These are phyloP conservation scores for Hirundo rustica DNA, from an alignment of 2,797 vertebrate genomes.

Conservation along the genomic window DNA sequence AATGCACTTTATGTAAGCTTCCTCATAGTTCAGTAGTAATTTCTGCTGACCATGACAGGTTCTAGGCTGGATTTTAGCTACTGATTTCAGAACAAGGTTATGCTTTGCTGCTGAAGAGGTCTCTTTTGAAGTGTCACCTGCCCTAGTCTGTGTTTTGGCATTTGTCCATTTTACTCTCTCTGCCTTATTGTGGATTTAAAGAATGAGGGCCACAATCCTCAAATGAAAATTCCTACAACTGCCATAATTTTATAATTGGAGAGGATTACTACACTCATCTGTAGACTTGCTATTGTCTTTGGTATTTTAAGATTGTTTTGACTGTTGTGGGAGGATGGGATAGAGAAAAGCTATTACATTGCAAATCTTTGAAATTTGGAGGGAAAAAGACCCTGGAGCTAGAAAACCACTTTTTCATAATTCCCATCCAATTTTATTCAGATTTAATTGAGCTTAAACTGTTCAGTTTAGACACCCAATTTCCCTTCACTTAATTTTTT, in stretches of 20 bases:
- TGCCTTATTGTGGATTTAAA: not conserved
- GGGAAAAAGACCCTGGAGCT: not conserved
- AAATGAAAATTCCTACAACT: not conserved
- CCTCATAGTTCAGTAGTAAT: not conserved
- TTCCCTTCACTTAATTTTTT: not conserved
- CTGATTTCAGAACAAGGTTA: not conserved
- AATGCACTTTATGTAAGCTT: not conserved
- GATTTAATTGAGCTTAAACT: not conserved
- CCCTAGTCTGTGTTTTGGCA: not conserved
- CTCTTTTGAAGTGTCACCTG: not conserved
- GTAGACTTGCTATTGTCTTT: not conserved
- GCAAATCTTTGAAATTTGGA: not conserved
- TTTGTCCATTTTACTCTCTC: not conserved
- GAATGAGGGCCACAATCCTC: not conserved
- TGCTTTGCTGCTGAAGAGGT: not conserved
- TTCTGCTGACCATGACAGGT: accelerated
- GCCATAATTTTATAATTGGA: not conserved
- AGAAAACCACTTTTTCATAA: not conserved
- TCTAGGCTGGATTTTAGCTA: not conserved
- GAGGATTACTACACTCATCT: not conserved
- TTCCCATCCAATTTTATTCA: not conserved
- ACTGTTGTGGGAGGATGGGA: not conserved
- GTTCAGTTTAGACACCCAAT: not conserved
- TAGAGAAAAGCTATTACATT: not conserved
- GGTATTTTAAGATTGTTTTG: not conserved